Conservation (phyloP, 2,888 invertebrate genomes). For the Anthophora plumipes region DNA sequence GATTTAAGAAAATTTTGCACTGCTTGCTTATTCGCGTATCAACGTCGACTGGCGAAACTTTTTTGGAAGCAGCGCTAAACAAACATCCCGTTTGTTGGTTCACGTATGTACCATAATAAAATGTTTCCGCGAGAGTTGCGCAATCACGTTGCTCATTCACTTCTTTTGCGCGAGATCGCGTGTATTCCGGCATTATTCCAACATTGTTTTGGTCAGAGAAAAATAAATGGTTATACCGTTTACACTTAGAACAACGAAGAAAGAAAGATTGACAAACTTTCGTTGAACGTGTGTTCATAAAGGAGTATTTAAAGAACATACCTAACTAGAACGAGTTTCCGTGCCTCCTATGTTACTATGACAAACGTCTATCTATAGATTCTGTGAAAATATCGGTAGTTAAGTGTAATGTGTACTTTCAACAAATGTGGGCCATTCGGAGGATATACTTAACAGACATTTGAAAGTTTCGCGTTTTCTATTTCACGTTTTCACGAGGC, state of each 20-base stretch:
- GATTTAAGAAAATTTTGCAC: conserved; percentile 5
- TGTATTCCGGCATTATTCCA: background rate
- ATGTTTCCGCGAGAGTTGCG: conserved; percentile 45
- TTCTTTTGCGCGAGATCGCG: conserved; percentile 7
- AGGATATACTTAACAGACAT: no score
- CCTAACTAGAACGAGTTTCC: background rate
- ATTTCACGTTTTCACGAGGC: no score
- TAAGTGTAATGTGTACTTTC: background rate
- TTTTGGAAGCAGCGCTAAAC: conserved; percentile 29
- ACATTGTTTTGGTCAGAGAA: background rate
- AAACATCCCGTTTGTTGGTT: conserved; percentile 39
- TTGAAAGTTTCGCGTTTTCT: no score
- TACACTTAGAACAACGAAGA: conserved; percentile 17
- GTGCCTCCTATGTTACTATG: background rate
- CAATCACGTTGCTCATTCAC: conserved; percentile 37
- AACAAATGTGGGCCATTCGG: no score
- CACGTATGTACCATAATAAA: conserved; percentile 38
- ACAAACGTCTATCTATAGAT: conserved; percentile 6
- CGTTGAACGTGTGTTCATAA: background rate
- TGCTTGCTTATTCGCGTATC: background rate
- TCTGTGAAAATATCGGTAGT: background rate
- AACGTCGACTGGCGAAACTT: conserved; percentile 20
- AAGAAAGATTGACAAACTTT: background rate
- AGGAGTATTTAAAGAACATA: conserved; percentile 1
- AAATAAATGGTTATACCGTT: background rate